These are phyloP conservation scores for Mechanitis mazaeus DNA, from an alignment of 2,888 invertebrate genomes.

Conservation along the genomic window DNA sequence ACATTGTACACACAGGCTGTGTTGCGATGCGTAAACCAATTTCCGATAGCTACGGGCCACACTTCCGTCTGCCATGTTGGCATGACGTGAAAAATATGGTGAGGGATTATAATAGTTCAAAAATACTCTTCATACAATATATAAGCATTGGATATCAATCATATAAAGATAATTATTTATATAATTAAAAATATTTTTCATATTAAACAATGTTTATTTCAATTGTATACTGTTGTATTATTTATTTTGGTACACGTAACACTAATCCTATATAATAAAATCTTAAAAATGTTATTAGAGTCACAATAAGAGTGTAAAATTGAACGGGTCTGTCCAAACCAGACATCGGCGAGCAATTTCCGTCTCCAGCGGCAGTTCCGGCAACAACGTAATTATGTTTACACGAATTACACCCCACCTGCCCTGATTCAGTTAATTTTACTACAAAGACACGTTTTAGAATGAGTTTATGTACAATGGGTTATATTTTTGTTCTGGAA, in stretches of 20 bases:
- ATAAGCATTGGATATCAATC: neutral
- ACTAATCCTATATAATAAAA: neutral
- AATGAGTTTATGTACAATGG: too few species aligned
- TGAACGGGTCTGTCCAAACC: neutral
- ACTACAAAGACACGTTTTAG: neutral
- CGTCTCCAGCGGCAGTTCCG: conserved; percentile 4
- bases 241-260: neutral
- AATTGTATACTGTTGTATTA: too few species aligned
- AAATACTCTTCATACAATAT: neutral
- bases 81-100: conserved; percentile 14
- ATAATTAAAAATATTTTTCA: too few species aligned
- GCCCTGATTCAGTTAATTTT: neutral
- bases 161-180: too few species aligned
- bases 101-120: conserved; percentile 9
- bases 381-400: conserved; percentile 1
- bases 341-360: conserved; percentile 3
- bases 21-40: conserved; percentile 27
- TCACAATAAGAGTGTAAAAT: neutral
- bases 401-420: conserved; percentile 3
- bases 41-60: conserved; percentile 24
- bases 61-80: conserved; percentile 25
- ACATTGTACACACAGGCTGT: conserved; percentile 5
- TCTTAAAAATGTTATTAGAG: neutral
- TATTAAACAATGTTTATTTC: too few species aligned
- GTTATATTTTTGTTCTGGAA: too few species aligned